phyloP scores from a whole-genome alignment of 2,888 invertebrate genomes.

The Therioaphis trifolii region DNA sequence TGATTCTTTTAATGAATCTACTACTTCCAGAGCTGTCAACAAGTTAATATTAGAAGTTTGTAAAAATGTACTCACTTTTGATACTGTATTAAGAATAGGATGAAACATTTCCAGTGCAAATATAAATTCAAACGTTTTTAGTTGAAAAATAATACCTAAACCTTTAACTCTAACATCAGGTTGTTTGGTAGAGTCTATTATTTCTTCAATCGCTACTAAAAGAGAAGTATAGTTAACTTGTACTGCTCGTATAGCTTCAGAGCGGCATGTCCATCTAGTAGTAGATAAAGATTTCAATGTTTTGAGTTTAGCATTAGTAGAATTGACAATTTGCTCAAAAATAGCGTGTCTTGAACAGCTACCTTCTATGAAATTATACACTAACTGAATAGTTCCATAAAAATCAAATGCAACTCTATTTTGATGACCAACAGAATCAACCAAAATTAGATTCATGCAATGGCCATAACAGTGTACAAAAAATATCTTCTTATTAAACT shows the following conservation, averaged over 20 bases:
- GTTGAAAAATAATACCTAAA: slow-evolving; percentile 14
- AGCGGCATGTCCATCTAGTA: too few species aligned
- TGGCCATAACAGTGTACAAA: slow-evolving; percentile 56
- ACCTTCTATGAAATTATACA: slow-evolving; percentile 26
- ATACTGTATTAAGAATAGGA: not conserved
- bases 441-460: not conserved
- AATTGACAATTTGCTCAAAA: slow-evolving; percentile 2
- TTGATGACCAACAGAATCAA: too few species aligned
- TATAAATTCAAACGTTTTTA: slow-evolving; percentile 25
- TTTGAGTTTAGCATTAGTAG: not conserved
- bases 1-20: slow-evolving; percentile 16
- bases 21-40: slow-evolving; percentile 15
- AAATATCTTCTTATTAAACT: slow-evolving; percentile 36
- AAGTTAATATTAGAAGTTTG: slow-evolving; percentile 17
- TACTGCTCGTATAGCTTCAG: too few species aligned
- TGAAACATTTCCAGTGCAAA: slow-evolving; percentile 15
- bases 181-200: slow-evolving; percentile 5
- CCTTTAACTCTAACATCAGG: too few species aligned
- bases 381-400: slow-evolving; percentile 3
- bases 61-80: slow-evolving; percentile 15
- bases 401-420: too few species aligned
- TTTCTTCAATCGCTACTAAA: slow-evolving; percentile 12
- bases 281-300: not conserved
- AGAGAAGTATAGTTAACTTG: not conserved
- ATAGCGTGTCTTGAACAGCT: slow-evolving; percentile 13